These are phyloP conservation scores for Leucoraja erinaceus DNA, from an alignment of 2,113 vertebrate species.

Conservation along the genomic window DNA sequence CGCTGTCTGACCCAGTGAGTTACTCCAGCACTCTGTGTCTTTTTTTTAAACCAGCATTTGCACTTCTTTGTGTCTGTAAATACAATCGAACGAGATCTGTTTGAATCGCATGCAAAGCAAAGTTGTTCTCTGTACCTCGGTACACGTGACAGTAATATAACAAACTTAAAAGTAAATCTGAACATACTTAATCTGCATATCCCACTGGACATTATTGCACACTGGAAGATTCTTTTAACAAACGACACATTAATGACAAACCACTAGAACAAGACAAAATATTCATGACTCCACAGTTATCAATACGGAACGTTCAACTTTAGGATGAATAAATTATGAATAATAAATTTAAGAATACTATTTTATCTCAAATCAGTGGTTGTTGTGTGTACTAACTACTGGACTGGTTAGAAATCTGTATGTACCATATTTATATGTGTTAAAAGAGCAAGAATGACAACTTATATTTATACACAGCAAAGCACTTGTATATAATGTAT, in stretches of 20 bases:
- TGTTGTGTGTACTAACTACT: not conserved
- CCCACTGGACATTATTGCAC: not conserved
- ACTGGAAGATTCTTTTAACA: not conserved
- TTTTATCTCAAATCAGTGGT: not conserved
- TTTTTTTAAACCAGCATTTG: too few species aligned
- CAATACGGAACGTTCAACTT: not conserved
- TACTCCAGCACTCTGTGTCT: too few species aligned
- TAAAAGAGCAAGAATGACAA: conserved; percentile 11
- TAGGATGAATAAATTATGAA: conserved; percentile 4
- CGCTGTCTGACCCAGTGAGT: too few species aligned
- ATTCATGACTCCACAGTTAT: not conserved
- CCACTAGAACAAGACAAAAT: not conserved
- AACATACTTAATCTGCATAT: not conserved
- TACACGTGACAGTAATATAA: too few species aligned
- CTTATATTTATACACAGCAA: conserved; percentile 23
- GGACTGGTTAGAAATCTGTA: not conserved
- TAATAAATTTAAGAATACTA: conserved; percentile 1
- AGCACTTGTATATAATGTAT: not conserved
- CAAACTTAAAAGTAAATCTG: too few species aligned
- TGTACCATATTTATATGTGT: not conserved
- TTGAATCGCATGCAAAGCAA: too few species aligned
- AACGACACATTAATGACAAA: conserved; percentile 19
- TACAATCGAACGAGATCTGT: too few species aligned
- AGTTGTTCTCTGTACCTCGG: too few species aligned
- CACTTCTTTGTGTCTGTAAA: too few species aligned